Conservation (phyloP, 1,140 invertebrate genomes). For the Rhysida immarginata region DNA sequence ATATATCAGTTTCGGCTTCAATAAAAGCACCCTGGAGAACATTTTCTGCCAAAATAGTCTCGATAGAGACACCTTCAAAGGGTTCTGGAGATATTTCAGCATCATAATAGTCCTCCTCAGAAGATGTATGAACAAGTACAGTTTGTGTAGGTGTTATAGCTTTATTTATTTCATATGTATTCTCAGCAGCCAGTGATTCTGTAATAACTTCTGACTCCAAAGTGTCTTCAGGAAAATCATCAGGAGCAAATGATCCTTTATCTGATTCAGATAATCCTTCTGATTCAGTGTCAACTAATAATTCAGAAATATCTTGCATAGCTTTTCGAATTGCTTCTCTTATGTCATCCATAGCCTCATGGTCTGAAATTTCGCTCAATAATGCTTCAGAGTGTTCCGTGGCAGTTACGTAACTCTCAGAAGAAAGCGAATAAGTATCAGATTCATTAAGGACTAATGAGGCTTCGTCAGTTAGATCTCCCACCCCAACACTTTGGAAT, state of each 20-base stretch:
- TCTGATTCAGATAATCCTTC: not conserved
- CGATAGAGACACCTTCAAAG: not conserved
- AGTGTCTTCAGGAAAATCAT: not conserved
- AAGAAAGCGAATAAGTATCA: not conserved
- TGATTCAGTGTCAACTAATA: not conserved
- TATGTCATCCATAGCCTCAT: not conserved
- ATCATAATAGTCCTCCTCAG: not conserved
- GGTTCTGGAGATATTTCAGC: not conserved
- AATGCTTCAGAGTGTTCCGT: not conserved
- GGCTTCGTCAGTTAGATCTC: too few relatives aligned
- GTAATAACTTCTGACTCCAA: not conserved
- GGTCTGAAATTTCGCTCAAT: not conserved
- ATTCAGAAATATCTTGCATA: not conserved
- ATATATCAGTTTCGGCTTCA: not conserved
- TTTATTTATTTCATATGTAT: not conserved
- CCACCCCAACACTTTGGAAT: not conserved
- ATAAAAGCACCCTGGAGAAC: too few relatives aligned
- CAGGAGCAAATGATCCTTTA: not conserved
- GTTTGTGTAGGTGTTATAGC: not conserved
- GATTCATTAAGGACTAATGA: not conserved
- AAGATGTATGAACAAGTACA: constrained; percentile 4
- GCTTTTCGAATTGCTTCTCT: not conserved
- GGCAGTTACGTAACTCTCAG: not conserved
- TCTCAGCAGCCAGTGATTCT: not conserved
- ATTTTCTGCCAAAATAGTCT: not conserved